Conservation (phyloP, 2,888 invertebrate genomes). For the Drosophila antonietae region DNA sequence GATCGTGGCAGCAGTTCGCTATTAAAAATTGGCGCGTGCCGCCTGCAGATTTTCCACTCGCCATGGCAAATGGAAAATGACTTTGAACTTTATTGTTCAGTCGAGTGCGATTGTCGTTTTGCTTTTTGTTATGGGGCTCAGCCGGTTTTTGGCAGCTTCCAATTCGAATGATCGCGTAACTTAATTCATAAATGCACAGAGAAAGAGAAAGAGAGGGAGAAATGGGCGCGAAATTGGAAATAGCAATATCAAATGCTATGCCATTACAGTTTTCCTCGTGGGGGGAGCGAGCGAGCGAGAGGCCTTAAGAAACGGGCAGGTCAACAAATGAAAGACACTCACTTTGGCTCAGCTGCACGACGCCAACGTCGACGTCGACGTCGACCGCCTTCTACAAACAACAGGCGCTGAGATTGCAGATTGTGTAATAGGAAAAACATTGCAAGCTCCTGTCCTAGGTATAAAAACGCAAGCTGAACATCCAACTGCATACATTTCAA, state of each 20-base stretch:
- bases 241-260: conserved; percentile 12
- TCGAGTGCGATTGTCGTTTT: conserved; percentile 25
- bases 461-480: conserved; percentile 58
- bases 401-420: conserved; percentile 22
- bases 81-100: conserved; percentile 79
- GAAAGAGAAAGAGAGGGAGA: conserved; percentile 41
- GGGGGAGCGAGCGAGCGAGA: conserved; percentile 18
- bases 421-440: conserved; percentile 73
- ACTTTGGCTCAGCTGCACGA: conserved; percentile 30
- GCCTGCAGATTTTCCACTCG: conserved; percentile 34
- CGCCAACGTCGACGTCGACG: background rate
- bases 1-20: conserved; percentile 51
- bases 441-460: conserved; percentile 56
- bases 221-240: conserved; percentile 30
- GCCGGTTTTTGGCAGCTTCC: conserved; percentile 57
- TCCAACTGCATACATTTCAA: conserved; percentile 64
- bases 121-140: conserved; percentile 7
- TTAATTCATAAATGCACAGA: conserved; percentile 66
- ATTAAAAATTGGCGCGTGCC: conserved; percentile 58
- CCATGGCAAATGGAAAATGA: conserved; percentile 65
- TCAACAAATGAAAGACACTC: conserved; percentile 51
- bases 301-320: conserved; percentile 24
- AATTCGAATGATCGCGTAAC: conserved; percentile 72
- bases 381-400: conserved; percentile 35
- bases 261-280: conserved; percentile 6